phyloP scores from a whole-genome alignment of 1,140 invertebrate genomes.

The Vollenhovia emeryi region DNA sequence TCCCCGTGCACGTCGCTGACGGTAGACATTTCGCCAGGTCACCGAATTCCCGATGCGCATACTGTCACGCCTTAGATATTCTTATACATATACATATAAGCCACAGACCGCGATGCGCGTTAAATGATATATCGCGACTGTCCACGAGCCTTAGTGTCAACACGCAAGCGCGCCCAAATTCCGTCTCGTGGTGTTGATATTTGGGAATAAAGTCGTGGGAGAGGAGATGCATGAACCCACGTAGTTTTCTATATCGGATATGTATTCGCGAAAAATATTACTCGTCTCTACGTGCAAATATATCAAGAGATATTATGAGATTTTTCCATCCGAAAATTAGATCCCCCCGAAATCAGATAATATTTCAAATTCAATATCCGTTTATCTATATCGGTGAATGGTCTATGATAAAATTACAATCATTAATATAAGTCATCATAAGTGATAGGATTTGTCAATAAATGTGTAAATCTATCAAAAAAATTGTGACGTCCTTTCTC shows the following conservation, averaged over 20 bases:
- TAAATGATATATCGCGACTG: conserved; percentile 59
- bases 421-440: neutral
- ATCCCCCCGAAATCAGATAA: neutral
- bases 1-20: conserved; percentile 59
- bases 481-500: neutral
- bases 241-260: neutral
- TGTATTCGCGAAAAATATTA: conserved; percentile 25
- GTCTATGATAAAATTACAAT: neutral
- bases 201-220: neutral
- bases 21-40: conserved; percentile 67
- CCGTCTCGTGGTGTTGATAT: conserved; percentile 5
- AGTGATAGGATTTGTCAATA: neutral
- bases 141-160: conserved; percentile 25
- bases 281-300: neutral
- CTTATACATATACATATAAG: conserved; percentile 17
- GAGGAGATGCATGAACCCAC: neutral
- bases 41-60: conserved; percentile 53
- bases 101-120: neutral
- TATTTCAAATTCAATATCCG: neutral
- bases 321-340: neutral
- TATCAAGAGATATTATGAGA: neutral
- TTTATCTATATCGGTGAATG: neutral
- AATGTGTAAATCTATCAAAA: neutral
- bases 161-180: conserved; percentile 9
- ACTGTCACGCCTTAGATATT: conserved; percentile 56